These are phyloP conservation scores for Botia kubotai DNA, from an alignment of 2,797 vertebrate species.

Conservation along the genomic window DNA sequence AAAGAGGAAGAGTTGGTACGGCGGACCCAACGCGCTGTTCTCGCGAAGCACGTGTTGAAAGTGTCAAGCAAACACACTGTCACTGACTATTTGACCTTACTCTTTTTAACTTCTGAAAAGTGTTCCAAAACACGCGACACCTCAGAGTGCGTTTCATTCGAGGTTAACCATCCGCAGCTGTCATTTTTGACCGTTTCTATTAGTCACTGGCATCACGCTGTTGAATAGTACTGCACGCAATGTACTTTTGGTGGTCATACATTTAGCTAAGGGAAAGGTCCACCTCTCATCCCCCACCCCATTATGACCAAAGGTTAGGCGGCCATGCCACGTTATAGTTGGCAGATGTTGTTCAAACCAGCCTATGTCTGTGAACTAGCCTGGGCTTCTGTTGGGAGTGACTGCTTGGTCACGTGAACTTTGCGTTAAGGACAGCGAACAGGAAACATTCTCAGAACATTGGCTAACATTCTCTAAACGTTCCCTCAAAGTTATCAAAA, in stretches of 20 bases:
- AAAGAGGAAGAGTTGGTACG: slow-evolving; percentile 41
- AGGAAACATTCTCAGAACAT: too few relatives aligned
- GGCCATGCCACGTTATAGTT: slow-evolving; percentile 81
- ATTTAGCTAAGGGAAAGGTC: slow-evolving; percentile 47
- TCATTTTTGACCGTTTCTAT: slow-evolving; percentile 6
- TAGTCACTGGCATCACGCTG: neutral
- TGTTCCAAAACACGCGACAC: slow-evolving; percentile 1
- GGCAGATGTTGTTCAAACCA: slow-evolving; percentile 85
- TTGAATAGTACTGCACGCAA: neutral
- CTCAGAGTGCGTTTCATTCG: neutral
- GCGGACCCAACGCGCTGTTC: slow-evolving; percentile 11
- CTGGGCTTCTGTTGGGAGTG: slow-evolving; percentile 73
- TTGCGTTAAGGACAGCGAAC: slow-evolving; percentile 61
- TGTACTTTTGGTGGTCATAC: too few relatives aligned
- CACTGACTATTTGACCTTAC: slow-evolving; percentile 21
- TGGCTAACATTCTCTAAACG: too few relatives aligned
- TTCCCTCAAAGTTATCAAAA: too few relatives aligned
- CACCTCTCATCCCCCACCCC: slow-evolving; percentile 68
- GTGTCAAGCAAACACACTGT: slow-evolving; percentile 35
- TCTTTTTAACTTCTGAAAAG: slow-evolving; percentile 31
- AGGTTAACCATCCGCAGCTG: neutral
- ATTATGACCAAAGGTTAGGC: slow-evolving; percentile 74
- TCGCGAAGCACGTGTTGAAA: slow-evolving; percentile 41
- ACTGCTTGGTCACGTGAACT: slow-evolving; percentile 82
- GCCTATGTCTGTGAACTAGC: slow-evolving; percentile 73